Evolutionary conservation across 2,797 vertebrate genomes (phyloP).

Genomic region (Sebastes iracundus): DNA sequence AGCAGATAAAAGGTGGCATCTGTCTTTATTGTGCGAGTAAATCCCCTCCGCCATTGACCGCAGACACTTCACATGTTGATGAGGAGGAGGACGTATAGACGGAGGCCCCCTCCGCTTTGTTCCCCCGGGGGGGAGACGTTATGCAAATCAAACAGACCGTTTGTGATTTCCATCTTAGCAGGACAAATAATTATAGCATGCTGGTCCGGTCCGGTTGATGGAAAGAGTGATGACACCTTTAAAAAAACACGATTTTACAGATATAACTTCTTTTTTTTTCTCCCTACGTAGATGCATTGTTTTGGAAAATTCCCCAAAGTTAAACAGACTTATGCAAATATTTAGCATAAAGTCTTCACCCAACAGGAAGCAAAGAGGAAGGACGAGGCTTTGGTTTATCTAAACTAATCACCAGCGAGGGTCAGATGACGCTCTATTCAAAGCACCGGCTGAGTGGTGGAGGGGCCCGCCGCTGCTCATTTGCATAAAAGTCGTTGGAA

Average conservation of each 20-base stretch:
- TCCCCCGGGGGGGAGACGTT: slow-evolving; percentile 53
- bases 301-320: neutral
- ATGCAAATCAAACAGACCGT: slow-evolving; percentile 82
- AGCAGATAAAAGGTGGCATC: slow-evolving; percentile 80
- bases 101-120: slow-evolving; percentile 38
- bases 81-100: slow-evolving; percentile 56
- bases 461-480: slow-evolving; percentile 27
- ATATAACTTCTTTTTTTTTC: neutral
- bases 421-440: slow-evolving; percentile 49
- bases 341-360: neutral
- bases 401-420: slow-evolving; percentile 18
- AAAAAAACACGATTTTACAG: too few species aligned
- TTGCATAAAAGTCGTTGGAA: slow-evolving; percentile 76
- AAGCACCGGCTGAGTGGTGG: slow-evolving; percentile 5
- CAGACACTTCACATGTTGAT: slow-evolving; percentile 81
- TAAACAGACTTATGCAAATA: slow-evolving; percentile 36
- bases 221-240: too few species aligned
- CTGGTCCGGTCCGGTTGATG: neutral
- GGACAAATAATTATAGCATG: slow-evolving; percentile 44
- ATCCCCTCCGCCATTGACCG: slow-evolving; percentile 69
- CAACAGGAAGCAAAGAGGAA: slow-evolving; percentile 4
- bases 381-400: slow-evolving; percentile 27
- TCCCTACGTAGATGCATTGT: neutral
- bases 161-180: slow-evolving; percentile 64
- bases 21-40: slow-evolving; percentile 77